Evolutionary conservation across 1,140 invertebrate species (phyloP).

Genomic region (Rhagoletis pomonella): DNA sequence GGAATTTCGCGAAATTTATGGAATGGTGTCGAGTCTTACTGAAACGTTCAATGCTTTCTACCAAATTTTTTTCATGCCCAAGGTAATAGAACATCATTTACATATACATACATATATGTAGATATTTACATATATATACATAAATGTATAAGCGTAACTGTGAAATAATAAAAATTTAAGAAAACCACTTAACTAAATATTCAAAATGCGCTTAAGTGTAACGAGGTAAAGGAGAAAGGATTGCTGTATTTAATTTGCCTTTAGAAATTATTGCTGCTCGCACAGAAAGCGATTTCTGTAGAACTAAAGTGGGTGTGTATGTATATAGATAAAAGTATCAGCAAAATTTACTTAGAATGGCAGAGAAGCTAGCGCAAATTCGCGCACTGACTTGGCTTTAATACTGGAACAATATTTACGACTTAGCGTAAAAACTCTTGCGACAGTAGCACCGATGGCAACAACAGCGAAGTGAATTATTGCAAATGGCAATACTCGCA

Average conservation of each 20-base stretch:
- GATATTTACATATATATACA: no score
- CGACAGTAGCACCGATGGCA: not conserved
- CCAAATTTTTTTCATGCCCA: no score
- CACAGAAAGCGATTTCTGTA: not conserved
- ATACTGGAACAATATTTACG: constrained; percentile 1
- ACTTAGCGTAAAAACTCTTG: not conserved
- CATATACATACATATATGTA: no score
- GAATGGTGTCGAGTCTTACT: no score
- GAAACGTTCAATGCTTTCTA: no score
- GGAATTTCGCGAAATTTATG: no score
- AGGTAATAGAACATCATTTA: no score
- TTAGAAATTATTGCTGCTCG: not conserved
- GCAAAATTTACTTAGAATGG: not conserved
- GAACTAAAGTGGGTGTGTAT: not conserved
- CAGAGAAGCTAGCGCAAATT: not conserved
- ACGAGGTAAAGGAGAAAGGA: no score
- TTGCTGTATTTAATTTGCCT: not conserved
- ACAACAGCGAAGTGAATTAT: not conserved
- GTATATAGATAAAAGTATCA: no score
- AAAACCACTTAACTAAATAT: not conserved
- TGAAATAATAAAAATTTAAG: not conserved
- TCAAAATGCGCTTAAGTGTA: not conserved
- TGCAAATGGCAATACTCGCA: not conserved
- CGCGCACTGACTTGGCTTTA: not conserved
- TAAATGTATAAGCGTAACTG: no score